Conservation (phyloP, 1,140 invertebrate species). For the Pogonognathellus flavescens region DNA sequence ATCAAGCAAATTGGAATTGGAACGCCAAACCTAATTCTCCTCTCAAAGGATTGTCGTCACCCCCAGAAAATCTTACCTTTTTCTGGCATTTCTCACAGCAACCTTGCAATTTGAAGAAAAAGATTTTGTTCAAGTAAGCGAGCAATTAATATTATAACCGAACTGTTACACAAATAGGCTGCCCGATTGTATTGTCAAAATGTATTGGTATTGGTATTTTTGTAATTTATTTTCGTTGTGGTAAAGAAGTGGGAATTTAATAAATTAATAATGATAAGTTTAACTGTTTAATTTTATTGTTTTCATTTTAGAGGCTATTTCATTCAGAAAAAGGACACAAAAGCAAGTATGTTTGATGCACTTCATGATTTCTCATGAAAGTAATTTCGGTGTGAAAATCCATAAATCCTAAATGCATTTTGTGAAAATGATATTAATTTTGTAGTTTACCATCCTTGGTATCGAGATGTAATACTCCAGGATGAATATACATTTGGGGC, state of each 20-base stretch:
- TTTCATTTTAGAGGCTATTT: conserved; percentile 2
- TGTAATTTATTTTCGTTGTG: neutral
- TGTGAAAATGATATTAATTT: neutral
- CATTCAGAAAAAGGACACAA: neutral
- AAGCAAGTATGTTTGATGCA: neutral
- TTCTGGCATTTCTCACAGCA: conserved; percentile 33
- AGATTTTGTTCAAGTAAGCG: conserved; percentile 5
- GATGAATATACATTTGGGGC: neutral
- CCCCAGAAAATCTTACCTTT: no score
- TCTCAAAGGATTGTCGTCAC: no score
- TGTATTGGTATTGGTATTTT: neutral
- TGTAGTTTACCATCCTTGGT: conserved; percentile 4
- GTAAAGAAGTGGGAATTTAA: neutral
- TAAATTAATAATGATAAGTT: neutral
- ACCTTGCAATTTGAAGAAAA: neutral
- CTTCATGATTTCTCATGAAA: no score
- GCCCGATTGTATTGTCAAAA: neutral
- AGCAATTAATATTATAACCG: neutral
- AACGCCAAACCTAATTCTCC: neutral
- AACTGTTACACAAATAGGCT: neutral
- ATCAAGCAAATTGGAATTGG: neutral
- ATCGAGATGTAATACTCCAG: neutral
- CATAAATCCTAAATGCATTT: neutral
- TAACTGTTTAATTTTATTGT: no score
- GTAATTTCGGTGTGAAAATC: neutral